Evolutionary conservation across 2,888 invertebrate species (phyloP), one percentile per base, ranked within the genome.

Genomic region (Anagyrus pseudococci): DNA sequence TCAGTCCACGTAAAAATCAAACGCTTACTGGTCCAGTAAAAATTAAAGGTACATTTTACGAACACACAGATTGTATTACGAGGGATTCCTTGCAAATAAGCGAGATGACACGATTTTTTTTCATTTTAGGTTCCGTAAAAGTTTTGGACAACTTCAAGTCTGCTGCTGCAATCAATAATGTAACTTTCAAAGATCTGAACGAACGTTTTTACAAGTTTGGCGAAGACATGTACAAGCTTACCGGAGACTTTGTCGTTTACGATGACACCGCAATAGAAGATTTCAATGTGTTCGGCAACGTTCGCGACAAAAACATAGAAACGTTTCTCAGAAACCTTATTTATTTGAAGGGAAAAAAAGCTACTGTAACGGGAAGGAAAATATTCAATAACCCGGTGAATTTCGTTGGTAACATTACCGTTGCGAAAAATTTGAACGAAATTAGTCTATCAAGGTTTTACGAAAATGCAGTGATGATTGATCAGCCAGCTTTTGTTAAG

Each of bases 401-500:
- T 7, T 74, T 77, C 20, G 40, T 68, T 0, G 53, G 54, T 2
- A 20, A 61, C 1, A 60, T 77, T 2, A 29, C 52, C 3, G 62
- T 76, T n/a, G 58, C 43, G 0, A 68, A 74, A 15, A 69, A 46
- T 22, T 67, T 73, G 26, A 75, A 77, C 46, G 67, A 71, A 19
- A 23, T 77, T 17, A 54, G 76, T 59, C 37, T 77, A 8, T 56
- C 68, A 47, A 48, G 40, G 22, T 77, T 77, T 67, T 68, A 69
- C 33, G 47, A 73, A 23, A 69, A 69, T 8, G 74, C 68, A 10
- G 61, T 77, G 17, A 68, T 69, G 7, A 66, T 73, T 3, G 71
- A 77, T 61, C 59, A 62, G 10, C 71, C 72, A 1, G 53, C 64
- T 44, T 52, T 46, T 0, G 41, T 76, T 0, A 47, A 66, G 33